Evolutionary conservation across 2,797 vertebrate species (phyloP), one percentile per base, ranked within the genome.

Genomic region (Anas capensis): DNA sequence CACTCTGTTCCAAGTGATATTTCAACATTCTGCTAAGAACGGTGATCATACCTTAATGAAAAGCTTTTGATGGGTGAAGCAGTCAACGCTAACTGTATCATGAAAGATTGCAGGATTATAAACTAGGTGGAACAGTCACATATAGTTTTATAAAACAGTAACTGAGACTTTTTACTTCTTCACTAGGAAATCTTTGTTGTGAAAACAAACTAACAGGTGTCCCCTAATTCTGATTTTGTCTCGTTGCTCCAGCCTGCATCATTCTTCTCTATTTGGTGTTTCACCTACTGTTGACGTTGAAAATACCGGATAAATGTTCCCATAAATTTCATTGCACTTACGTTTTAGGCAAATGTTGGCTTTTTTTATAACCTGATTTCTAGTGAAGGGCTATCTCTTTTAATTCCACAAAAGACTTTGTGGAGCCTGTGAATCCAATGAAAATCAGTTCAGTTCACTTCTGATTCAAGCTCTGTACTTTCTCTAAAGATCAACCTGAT

Each of bases 361-460:
- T 33, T 21, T 86, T 72, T 76, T 84, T 62, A 24, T 82, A 92
- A 81, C 6, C 23, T 57, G 17, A 53, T 82, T 91, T 85, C n/a
- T 24, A 34, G 21, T 57, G 69, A 85, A 75, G 20, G 33, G 2
- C 14, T 70, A 14, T 84, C 57, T 84, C 5, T 71, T 88, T 79
- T 84, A 84, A 42, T 86, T 92, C 40, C 24, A 26, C 27, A 15
- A 23, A 93, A 76, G 86, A 73, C 82, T 71, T 61, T 15, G 17
- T 88, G 89, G 87, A 91, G 57, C 83, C 93, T 94, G 4, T 71
- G 19, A 82, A 64, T 83, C 64, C 24, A 61, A 0, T 88, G 16
- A 27, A 93, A 93, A 88, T 75, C 38, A 86, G 33, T 75, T 93
- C 65, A 68, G 17, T 68, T 20, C 71, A 64, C n/a, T 46, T 81